Evolutionary conservation across 2,888 invertebrate genomes (phyloP).

Genomic region (Xestia sexstrigata): DNA sequence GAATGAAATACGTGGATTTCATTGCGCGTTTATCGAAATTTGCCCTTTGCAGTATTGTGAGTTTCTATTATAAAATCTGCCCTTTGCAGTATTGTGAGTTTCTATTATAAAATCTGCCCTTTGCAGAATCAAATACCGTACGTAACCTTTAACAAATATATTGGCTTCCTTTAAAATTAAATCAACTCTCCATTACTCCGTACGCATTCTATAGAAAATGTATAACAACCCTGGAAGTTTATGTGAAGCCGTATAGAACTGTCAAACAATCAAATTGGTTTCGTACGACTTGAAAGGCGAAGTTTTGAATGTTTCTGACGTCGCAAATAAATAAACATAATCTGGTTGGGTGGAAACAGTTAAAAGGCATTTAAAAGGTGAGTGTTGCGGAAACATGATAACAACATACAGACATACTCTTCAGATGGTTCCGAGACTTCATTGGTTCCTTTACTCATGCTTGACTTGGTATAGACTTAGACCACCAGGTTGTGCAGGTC

Average conservation of each 20-base stretch:
- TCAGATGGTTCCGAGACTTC: not conserved
- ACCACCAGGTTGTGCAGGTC: too few species aligned
- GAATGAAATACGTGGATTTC: not conserved
- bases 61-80: not conserved
- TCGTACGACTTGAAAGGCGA: not conserved
- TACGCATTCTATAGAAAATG: not conserved
- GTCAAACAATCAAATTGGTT: conserved; percentile 20
- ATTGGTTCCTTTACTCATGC: not conserved
- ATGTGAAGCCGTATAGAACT: conserved; percentile 19
- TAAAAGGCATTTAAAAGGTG: not conserved
- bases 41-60: not conserved
- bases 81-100: not conserved
- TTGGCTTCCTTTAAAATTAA: conserved; percentile 18
- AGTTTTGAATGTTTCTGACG: not conserved
- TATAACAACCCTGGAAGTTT: conserved; percentile 19
- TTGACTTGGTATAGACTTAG: not conserved
- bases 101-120: not conserved
- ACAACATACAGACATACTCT: not conserved
- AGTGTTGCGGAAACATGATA: not conserved
- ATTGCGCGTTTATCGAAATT: not conserved
- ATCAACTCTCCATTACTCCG: not conserved
- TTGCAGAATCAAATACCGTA: not conserved
- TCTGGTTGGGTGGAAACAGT: not conserved
- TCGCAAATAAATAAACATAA: not conserved
- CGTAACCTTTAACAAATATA: not conserved